Base-by-base conservation (phyloP, 2,888 invertebrate species). In the Nomada fabriciana region DNA sequence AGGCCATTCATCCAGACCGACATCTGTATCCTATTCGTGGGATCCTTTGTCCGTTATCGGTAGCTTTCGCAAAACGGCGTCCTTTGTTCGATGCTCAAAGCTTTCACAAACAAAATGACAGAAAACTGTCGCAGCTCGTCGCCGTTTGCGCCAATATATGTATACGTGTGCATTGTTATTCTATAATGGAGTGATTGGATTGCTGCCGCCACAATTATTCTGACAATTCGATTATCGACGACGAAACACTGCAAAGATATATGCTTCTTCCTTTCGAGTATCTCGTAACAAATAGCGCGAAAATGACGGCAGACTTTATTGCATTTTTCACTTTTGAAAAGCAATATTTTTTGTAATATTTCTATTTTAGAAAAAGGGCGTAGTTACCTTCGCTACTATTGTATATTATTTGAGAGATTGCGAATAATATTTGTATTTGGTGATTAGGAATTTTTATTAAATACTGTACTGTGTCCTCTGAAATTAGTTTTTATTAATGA, bases 41-140 rank as follows among this genome's bases (percentile, higher is more conserved):
- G 70, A 71, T 87, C 78, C 84, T 86, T 87, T 87, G 87, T 87
- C 80, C 71, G 85, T 82, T 87, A 87, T 87, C 87, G 85, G 73
- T 70, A 53, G 87, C 80, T 85, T 80, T 87, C 85, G 79, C 83
- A 87, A 87, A 87, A 85, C 83, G 85, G 70, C 64, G 74, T 78
- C 78, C 85, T 84, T 87, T 87, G 87, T 87, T 76, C 78, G 63
- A 76, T 43, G 67, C 61, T 86, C 69, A 85, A 74, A 72, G 80
- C 87, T 76, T 85, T 85, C 84, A 72, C 73, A 67, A 87, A 84
- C 82, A 75, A 80, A 82, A 76, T 80, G 84, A 84, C 85, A 75
- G 84, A 80, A 82, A 80, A 77, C 83, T 80, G 86, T 71, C 80
- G 82, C 69, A 59, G 29, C 67, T 53, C 55, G 29, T 84, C 68